phyloP scores from a whole-genome alignment of 2,888 invertebrate species.

The Nephrotoma appendiculata region DNA sequence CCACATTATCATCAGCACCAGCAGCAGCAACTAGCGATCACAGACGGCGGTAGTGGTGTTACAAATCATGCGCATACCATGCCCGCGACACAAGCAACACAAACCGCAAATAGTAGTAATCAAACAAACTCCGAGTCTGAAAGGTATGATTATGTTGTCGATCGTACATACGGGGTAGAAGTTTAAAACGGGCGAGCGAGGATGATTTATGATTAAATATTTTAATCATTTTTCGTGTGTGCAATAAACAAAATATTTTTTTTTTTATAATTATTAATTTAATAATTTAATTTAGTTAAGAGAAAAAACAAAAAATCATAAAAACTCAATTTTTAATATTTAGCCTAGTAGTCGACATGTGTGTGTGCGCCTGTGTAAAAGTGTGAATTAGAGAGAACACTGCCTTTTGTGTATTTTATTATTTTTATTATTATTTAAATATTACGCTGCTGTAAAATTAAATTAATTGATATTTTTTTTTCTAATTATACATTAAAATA shows the following conservation, averaged over 20 bases:
- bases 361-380: background rate
- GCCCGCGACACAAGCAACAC: constrained; percentile 15
- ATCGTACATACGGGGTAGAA: constrained; percentile 71
- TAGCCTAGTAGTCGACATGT: background rate
- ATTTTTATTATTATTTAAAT: background rate
- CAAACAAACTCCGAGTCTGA: constrained; percentile 23
- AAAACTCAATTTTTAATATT: background rate
- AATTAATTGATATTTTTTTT: background rate
- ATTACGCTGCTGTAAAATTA: background rate
- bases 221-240: background rate
- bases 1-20: constrained; percentile 3
- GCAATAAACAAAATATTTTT: background rate
- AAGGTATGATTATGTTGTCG: constrained; percentile 66
- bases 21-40: constrained; percentile 6
- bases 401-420: background rate
- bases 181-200: constrained; percentile 39
- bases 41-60: background rate
- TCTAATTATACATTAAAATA: background rate
- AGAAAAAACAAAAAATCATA: background rate
- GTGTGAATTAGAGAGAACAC: background rate
- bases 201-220: background rate
- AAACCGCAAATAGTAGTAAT: constrained; percentile 28
- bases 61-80: background rate
- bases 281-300: background rate
- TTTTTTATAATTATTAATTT: background rate